Evolutionary conservation across 2,797 vertebrate genomes (phyloP).

Genomic region (Falco biarmicus): DNA sequence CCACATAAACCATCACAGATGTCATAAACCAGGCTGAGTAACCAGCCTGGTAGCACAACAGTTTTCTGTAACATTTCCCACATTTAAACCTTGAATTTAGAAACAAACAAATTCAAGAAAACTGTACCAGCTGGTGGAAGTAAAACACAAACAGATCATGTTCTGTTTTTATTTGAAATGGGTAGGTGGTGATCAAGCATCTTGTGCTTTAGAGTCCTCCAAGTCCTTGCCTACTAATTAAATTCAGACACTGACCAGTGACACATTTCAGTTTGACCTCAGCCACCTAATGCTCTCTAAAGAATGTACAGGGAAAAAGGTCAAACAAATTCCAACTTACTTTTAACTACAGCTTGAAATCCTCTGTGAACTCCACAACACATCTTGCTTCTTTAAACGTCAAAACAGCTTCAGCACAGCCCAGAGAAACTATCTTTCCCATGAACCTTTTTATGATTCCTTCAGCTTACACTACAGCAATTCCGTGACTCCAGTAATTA

Average conservation of each 20-base stretch:
- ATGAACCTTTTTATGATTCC: slow-evolving; percentile 10
- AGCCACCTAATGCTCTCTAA: slow-evolving; percentile 59
- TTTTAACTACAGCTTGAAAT: slow-evolving; percentile 56
- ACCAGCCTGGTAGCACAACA: neutral
- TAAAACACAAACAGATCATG: slow-evolving; percentile 42
- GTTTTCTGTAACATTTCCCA: slow-evolving; percentile 9
- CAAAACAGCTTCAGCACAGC: slow-evolving; percentile 8
- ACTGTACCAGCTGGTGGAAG: slow-evolving; percentile 32
- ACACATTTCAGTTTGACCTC: slow-evolving; percentile 67
- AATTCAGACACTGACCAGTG: slow-evolving; percentile 70
- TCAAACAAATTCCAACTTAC: slow-evolving; percentile 66
- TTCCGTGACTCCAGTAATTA: neutral
- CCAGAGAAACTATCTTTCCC: slow-evolving; percentile 30
- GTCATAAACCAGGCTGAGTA: neutral
- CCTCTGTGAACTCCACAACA: slow-evolving; percentile 38
- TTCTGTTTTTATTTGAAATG: slow-evolving; percentile 40
- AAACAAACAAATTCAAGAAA: slow-evolving; percentile 50
- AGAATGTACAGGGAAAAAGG: slow-evolving; percentile 62
- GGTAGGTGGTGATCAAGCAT: slow-evolving; percentile 12
- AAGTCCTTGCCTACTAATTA: slow-evolving; percentile 51
- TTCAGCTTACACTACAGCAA: slow-evolving; percentile 18
- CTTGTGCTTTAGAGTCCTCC: slow-evolving; percentile 9
- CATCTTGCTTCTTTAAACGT: slow-evolving; percentile 37
- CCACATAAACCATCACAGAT: slow-evolving; percentile 26
- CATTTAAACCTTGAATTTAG: slow-evolving; percentile 33